A percentile compares a stretch with the other conserved stretches of the same genome.
Conservation (phyloP, 2,113 vertebrate species). For the Notarius lentiginosus region DNA sequence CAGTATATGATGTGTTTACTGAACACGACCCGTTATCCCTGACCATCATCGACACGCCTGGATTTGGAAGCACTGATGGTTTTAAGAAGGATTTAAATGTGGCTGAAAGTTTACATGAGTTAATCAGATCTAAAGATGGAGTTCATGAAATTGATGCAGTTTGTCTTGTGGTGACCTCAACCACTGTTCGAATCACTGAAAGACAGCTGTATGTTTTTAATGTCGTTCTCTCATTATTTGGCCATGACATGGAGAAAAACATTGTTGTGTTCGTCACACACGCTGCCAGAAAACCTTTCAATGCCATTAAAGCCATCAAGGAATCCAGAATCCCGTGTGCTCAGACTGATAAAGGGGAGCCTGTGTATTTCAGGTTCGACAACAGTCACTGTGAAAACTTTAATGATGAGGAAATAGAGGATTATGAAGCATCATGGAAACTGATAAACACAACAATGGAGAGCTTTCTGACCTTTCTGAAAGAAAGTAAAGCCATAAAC, state of each 20-base stretch:
- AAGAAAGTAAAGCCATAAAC: neutral
- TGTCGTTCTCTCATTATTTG: conserved; percentile 28
- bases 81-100: neutral
- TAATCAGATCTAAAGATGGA: conserved; percentile 3
- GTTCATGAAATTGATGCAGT: conserved; percentile 27
- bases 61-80: conserved; percentile 28
- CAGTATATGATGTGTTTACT: conserved; percentile 50
- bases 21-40: neutral
- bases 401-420: neutral
- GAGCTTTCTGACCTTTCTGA: neutral
- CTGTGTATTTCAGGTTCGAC: conserved; percentile 24
- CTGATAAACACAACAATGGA: neutral
- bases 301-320: neutral
- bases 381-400: conserved; percentile 18
- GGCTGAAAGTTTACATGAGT: conserved; percentile 7
- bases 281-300: neutral
- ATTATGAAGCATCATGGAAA: conserved; percentile 1
- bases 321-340: neutral
- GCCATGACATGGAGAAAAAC: conserved; percentile 21
- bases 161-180: conserved; percentile 26
- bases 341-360: neutral
- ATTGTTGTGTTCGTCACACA: conserved; percentile 19
- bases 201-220: conserved; percentile 20
- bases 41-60: conserved; percentile 29
- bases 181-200: neutral